Evolutionary conservation across 2,113 vertebrate genomes (phyloP), one percentile per base, ranked within the genome.

Genomic region (Amia ocellicauda): DNA sequence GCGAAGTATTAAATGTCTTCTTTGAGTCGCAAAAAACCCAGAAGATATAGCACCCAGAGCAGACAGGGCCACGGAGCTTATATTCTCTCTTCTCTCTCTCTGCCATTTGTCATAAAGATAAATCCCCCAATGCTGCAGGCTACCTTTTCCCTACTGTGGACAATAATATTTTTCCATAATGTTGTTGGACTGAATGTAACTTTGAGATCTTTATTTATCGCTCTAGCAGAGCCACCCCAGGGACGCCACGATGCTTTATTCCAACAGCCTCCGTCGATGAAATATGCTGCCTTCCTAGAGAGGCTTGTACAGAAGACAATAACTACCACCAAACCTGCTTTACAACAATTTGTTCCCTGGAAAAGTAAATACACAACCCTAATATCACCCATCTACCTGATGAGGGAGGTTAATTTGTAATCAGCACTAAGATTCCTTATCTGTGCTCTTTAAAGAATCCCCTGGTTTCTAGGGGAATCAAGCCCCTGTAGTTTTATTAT

Each of bases 91-190:
- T 41, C 23, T 10, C 27, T n/a, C 28, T 24, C 22, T 20, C 53
- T 68, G 68, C 52, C 41, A 71, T 75, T 72, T 60, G 61, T 69
- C 69, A 69, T 69, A 60, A 71, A 75, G 69, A 71, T 74, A 58
- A 71, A 74, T 74, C 59, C 57, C 29, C 42, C 22, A 62, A 60
- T 20, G 69, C 73, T 55, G 26, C 55, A 14, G 57, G 58, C 66
- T 54, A 47, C 58, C 49, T n/a, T n/a, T 49, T 49, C 58, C 50
- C 36, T 19, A 54, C 59, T 29, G 50, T 53, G 50, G 41, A 47
- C 26, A 19, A 31, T 55, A 61, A 56, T 68, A 62, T 53, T 60
- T 67, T 54, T 58, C 53, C 58, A 20, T 10, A 42, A 54, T 20
- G 58, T 60, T 26, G 16, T 27, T 26, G 58, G 26, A 61, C 59